Conservation (phyloP, 2,797 vertebrate genomes). For the Sorex maritimensis region DNA sequence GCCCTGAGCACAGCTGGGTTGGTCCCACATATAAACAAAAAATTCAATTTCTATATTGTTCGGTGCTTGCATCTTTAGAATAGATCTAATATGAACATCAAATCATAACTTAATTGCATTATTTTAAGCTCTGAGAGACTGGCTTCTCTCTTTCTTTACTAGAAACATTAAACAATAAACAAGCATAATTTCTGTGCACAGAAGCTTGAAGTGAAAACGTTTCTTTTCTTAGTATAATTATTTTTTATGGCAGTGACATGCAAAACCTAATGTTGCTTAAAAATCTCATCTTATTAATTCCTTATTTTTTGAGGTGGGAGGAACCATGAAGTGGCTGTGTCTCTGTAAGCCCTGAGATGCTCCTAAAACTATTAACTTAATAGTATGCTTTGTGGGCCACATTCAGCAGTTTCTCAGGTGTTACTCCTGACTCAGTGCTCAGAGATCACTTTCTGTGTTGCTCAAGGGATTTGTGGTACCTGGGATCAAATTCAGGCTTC, state of each 20-base stretch:
- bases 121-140: slow-evolving; percentile 6
- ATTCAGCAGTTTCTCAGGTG: no score
- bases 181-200: slow-evolving; percentile 20
- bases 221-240: slow-evolving; percentile 21
- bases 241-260: not conserved
- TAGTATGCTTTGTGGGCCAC: no score
- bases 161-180: slow-evolving; percentile 55
- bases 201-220: slow-evolving; percentile 25
- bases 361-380: no score
- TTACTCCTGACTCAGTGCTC: no score
- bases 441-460: no score
- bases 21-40: no score
- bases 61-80: slow-evolving; percentile 21
- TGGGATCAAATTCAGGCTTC: no score
- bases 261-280: slow-evolving; percentile 14
- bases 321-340: not conserved
- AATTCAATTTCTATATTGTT: not conserved
- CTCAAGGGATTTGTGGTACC: no score
- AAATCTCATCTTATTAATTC: slow-evolving; percentile 30
- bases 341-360: no score
- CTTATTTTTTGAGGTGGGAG: slow-evolving; percentile 42
- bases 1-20: no score
- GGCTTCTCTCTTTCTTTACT: slow-evolving; percentile 2
- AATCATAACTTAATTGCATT: slow-evolving; percentile 14
- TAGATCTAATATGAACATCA: slow-evolving; percentile 27